Conservation (phyloP, 2,888 invertebrate genomes). For the Trachelus tabidus region DNA sequence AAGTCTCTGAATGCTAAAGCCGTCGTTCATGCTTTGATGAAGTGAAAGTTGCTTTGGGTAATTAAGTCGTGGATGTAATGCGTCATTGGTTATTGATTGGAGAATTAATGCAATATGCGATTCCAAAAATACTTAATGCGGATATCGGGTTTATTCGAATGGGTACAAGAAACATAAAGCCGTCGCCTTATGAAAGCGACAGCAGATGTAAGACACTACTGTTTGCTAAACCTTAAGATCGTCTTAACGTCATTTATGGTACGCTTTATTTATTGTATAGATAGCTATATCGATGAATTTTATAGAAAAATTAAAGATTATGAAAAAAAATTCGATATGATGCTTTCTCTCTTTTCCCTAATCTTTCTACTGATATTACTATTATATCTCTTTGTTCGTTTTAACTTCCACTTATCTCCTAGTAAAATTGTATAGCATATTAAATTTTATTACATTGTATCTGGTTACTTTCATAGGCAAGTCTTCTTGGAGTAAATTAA, state of each 20-base stretch:
- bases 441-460: neutral
- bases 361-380: neutral
- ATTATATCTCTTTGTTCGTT: neutral
- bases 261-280: constrained; percentile 40
- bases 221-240: neutral
- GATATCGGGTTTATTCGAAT: neutral
- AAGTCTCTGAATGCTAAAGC: constrained; percentile 96
- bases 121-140: neutral
- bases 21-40: constrained; percentile 96
- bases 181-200: neutral
- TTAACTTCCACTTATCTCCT: neutral
- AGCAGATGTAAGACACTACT: neutral
- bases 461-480: neutral
- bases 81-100: neutral
- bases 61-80: neutral
- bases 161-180: neutral
- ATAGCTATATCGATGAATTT: constrained; percentile 39
- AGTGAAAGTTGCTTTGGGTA: constrained; percentile 68
- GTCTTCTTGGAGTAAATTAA: neutral
- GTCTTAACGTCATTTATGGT: neutral
- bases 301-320: constrained; percentile 37
- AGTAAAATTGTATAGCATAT: neutral
- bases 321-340: neutral
- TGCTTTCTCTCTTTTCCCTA: neutral
- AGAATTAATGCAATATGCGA: neutral